Conservation (phyloP, 1,140 invertebrate species). For the Catajapyx aquilonaris region DNA sequence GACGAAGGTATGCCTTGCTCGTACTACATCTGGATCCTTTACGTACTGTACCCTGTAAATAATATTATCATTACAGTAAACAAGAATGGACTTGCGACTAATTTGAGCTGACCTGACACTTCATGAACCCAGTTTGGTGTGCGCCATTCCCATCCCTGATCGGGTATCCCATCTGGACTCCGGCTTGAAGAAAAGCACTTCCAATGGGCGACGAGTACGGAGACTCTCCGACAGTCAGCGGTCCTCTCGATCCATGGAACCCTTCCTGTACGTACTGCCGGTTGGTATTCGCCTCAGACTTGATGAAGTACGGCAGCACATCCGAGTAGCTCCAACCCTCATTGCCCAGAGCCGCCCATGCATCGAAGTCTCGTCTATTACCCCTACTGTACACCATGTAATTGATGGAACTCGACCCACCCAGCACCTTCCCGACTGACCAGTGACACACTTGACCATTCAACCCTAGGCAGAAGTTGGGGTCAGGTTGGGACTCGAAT, state of each 20-base stretch:
- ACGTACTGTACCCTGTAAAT: too few relatives aligned
- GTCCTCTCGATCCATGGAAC: slow-evolving; percentile 52
- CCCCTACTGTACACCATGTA: slow-evolving; percentile 90
- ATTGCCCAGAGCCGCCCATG: slow-evolving; percentile 75
- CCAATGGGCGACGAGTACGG: slow-evolving; percentile 61
- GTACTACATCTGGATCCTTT: slow-evolving; percentile 26
- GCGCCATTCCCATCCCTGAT: slow-evolving; percentile 55
- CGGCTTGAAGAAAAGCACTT: slow-evolving; percentile 64
- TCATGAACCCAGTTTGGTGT: slow-evolving; percentile 67
- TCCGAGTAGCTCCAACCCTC: slow-evolving; percentile 73
- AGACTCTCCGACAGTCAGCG: slow-evolving; percentile 53
- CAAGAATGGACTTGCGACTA: too few relatives aligned
- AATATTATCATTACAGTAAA: too few relatives aligned
- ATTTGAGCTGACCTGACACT: too few relatives aligned
- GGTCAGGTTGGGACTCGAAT: slow-evolving; percentile 23
- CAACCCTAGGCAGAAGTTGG: background rate
- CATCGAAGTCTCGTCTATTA: slow-evolving; percentile 73
- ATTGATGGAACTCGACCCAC: too few relatives aligned
- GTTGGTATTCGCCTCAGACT: slow-evolving; percentile 70
- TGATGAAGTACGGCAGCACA: slow-evolving; percentile 69
- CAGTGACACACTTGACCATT: too few relatives aligned
- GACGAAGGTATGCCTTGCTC: slow-evolving; percentile 31
- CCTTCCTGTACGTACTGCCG: slow-evolving; percentile 45
- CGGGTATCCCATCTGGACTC: slow-evolving; percentile 61
- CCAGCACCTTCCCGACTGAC: too few relatives aligned